These are phyloP conservation scores for Drosophila funebris DNA, from an alignment of 1,140 invertebrate species.

Conservation along the genomic window DNA sequence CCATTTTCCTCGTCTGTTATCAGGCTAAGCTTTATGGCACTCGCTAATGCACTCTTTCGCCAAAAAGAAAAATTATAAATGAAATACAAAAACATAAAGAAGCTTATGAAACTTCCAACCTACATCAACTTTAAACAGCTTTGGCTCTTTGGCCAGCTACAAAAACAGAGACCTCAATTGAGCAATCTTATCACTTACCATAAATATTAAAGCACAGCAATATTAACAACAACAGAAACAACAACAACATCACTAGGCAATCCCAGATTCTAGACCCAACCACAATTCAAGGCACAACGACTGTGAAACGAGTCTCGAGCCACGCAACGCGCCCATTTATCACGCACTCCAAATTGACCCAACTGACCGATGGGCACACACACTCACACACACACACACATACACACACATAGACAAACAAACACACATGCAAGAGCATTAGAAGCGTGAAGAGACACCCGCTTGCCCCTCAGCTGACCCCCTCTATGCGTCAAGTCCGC, in stretches of 20 bases:
- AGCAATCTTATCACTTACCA: conserved; percentile 76
- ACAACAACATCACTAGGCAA: conserved; percentile 32
- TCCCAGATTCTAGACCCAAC: conserved; percentile 3
- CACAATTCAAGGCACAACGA: conserved; percentile 28
- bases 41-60: conserved; percentile 46
- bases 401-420: conserved; percentile 14
- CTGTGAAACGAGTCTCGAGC: conserved; percentile 44
- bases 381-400: conserved; percentile 20
- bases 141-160: conserved; percentile 19
- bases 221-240: conserved; percentile 34
- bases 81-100: conserved; percentile 28
- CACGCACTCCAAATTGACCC: conserved; percentile 74
- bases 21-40: conserved; percentile 65
- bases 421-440: conserved; percentile 46
- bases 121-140: conserved; percentile 74
- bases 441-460: conserved; percentile 42
- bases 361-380: conserved; percentile 58
- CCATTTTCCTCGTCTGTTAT: conserved; percentile 29
- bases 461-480: background rate
- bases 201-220: conserved; percentile 74
- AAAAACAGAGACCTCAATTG: conserved; percentile 58
- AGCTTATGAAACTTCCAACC: conserved; percentile 73
- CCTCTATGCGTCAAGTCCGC: conserved; percentile 40
- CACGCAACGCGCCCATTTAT: conserved; percentile 76
- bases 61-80: conserved; percentile 10